Conservation (phyloP, 2,888 invertebrate genomes). For the Platycnemis pennipes region DNA sequence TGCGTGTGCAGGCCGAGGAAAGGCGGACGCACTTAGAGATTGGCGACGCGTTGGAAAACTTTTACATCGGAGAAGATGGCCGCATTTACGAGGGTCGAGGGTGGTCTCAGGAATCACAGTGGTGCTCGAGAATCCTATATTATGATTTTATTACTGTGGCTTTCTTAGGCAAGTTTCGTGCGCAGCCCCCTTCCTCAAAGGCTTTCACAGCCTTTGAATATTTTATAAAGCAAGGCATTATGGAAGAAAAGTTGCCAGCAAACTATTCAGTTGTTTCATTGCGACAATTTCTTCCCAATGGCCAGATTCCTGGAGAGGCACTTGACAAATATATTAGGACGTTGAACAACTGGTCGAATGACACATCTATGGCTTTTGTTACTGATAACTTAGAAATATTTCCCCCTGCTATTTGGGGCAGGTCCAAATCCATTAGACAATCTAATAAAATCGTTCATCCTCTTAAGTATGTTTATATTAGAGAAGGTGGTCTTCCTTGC, state of each 20-base stretch:
- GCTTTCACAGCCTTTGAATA: constrained; percentile 10
- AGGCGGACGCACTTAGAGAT: not conserved
- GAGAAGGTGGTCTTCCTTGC: not conserved
- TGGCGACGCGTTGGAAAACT: not conserved
- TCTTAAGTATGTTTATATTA: not conserved
- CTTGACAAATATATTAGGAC: not conserved
- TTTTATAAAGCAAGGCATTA: not conserved
- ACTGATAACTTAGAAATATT: not conserved
- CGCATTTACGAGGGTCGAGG: not conserved
- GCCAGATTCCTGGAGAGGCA: not conserved
- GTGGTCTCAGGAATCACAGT: not conserved
- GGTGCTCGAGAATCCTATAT: not conserved
- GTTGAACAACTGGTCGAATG: not conserved
- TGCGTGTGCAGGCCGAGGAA: not conserved
- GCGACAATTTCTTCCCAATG: not conserved
- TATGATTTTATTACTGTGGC: not conserved
- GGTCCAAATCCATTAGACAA: not conserved
- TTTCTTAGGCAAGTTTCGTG: not conserved
- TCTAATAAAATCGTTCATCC: not conserved
- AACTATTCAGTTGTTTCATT: not conserved
- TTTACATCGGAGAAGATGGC: constrained; percentile 21
- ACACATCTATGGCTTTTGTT: not conserved
- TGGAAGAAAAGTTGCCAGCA: not conserved
- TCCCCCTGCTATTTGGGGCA: not conserved
- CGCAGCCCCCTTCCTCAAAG: not conserved